Percentiles rank a stretch among this genome's conserved stretches.
Evolutionary conservation across 2,888 invertebrate species (phyloP).

Genomic region (Hylaea fasciaria): DNA sequence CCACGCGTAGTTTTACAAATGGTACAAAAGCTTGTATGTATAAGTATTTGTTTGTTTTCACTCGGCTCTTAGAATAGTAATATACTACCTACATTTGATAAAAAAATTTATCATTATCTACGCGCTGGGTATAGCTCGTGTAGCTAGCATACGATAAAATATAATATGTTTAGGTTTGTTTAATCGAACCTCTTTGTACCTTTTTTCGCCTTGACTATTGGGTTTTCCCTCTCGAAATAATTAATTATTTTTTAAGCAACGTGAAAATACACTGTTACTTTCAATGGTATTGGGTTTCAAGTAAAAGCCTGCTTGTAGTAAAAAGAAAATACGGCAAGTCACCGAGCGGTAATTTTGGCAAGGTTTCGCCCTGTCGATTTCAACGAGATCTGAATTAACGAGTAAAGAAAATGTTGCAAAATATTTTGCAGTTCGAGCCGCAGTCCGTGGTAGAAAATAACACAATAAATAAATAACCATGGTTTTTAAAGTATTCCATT

Average conservation of each 20-base stretch:
- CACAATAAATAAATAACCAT: too few relatives aligned
- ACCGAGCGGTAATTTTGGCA: conserved; percentile 65
- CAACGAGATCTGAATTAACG: conserved; percentile 67
- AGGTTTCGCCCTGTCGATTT: conserved; percentile 68
- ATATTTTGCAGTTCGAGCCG: conserved; percentile 31
- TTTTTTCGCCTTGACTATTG: conserved; percentile 30
- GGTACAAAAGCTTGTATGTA: too few relatives aligned
- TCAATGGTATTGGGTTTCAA: conserved; percentile 44
- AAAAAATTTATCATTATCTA: too few relatives aligned
- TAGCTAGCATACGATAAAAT: neutral
- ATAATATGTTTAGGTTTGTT: neutral
- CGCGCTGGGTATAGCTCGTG: too few relatives aligned
- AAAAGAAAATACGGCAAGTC: conserved; percentile 61
- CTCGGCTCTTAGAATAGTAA: too few relatives aligned
- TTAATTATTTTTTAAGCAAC: conserved; percentile 40
- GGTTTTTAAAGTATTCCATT: too few relatives aligned
- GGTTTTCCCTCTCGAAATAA: conserved; percentile 31
- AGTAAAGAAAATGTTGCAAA: conserved; percentile 44
- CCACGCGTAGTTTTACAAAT: too few relatives aligned
- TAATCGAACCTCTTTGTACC: conserved; percentile 18
- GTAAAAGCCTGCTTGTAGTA: conserved; percentile 44
- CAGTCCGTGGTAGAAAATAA: neutral
- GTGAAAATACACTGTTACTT: conserved; percentile 38
- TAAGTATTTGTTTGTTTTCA: too few relatives aligned
- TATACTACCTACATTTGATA: too few relatives aligned